Percentiles rank a stretch among this genome's conserved stretches.
Evolutionary conservation across 2,113 vertebrate genomes (phyloP).

Genomic region (Prinia subflava): DNA sequence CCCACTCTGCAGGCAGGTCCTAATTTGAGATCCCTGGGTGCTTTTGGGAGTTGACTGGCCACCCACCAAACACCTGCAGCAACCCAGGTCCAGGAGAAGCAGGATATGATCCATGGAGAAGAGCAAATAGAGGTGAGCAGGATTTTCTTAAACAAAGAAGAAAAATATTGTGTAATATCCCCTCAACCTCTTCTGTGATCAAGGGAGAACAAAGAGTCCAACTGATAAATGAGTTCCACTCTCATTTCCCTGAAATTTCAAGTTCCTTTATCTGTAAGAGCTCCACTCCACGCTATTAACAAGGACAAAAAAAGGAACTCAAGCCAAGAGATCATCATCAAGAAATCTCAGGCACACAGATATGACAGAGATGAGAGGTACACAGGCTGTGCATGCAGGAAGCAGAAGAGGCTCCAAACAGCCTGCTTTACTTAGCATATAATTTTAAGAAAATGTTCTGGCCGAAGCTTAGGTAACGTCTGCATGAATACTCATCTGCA

Average conservation of each 20-base stretch:
- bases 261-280: slow-evolving; percentile 15
- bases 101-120: background rate
- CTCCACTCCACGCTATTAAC: background rate
- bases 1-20: background rate
- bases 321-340: background rate
- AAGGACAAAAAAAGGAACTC: slow-evolving; percentile 24
- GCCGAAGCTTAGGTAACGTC: background rate
- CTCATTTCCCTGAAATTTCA: slow-evolving; percentile 33
- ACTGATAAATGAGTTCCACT: background rate
- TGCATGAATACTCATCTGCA: slow-evolving; percentile 14
- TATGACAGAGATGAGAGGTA: background rate
- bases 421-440: background rate
- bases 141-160: background rate
- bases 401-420: background rate
- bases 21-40: background rate
- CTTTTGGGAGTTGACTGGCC: accelerated
- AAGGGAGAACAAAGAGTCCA: background rate
- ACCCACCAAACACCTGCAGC: background rate
- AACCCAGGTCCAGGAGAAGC: background rate
- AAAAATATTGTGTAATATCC: background rate
- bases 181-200: background rate
- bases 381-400: background rate
- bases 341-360: background rate
- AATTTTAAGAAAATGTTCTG: slow-evolving; percentile 27
- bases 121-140: background rate